These are phyloP conservation scores for Molossus alvarezi DNA, from an alignment of 2,797 vertebrate species.

Conservation along the genomic window DNA sequence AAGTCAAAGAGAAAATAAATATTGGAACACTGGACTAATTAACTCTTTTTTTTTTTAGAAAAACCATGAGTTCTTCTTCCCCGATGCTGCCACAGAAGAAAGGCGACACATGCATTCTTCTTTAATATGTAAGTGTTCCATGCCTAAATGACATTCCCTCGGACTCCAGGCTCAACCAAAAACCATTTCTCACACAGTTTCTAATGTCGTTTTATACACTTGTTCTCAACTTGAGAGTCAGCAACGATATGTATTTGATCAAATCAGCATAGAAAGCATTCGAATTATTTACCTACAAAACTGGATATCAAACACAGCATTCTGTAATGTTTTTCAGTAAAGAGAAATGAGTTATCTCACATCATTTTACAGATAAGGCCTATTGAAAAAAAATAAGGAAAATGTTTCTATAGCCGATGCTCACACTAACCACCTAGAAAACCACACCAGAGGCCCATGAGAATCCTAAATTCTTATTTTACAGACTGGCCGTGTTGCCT, in stretches of 20 bases:
- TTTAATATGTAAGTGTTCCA: neutral
- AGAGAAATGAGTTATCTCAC: constrained; percentile 36
- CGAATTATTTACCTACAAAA: constrained; percentile 31
- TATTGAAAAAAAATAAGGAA: neutral
- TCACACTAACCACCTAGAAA: constrained; percentile 4
- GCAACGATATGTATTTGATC: neutral
- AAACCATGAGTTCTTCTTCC: constrained; percentile 60
- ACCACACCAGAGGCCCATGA: neutral
- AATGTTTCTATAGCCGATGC: neutral
- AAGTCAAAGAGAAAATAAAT: constrained; percentile 59
- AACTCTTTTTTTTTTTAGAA: neutral
- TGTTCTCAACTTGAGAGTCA: neutral
- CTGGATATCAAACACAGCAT: neutral
- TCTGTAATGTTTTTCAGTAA: neutral
- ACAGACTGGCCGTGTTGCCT: neutral
- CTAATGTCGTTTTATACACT: neutral
- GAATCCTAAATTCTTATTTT: neutral
- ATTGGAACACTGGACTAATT: constrained; percentile 36
- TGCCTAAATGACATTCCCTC: neutral
- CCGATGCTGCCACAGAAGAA: neutral
- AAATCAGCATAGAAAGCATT: neutral
- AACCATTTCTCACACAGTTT: neutral
- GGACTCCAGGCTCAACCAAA: neutral
- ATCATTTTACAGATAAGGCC: neutral
- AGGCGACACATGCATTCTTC: neutral